Base-by-base conservation (phyloP, 1,140 invertebrate genomes). In the Hycleus phaleratus region DNA sequence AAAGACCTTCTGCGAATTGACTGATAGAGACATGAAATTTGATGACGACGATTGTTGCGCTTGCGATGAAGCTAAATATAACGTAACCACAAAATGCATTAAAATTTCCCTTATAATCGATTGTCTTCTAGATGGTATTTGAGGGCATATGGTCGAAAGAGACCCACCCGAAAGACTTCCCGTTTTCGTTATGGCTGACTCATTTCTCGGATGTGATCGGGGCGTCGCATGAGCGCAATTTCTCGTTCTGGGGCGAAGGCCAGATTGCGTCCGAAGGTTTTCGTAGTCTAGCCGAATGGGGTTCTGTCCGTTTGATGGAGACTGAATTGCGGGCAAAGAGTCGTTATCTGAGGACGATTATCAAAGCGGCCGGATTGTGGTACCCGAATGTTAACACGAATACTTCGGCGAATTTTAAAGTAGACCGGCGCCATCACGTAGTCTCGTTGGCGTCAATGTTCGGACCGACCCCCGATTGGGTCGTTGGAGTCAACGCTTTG, bases 121-220 rank as follows among this genome's bases (percentile, higher is more conserved):
- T 42, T 39, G 38, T 39, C 9, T 10, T 8, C 0, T 69, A 93
- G 90, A 74, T 93, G 71, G 85, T 88, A 40, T 97, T 99, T 74
- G 87, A 98, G 77, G 97, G 97, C 0, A 82, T 97, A 12, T 99
- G 97, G 97, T 95, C 94, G 0, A 85, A 90, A 53, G 81, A 87
- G 67, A 98, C 95, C 0, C 97, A 99, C 75, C 96, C 97, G 0
- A 97, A 94, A 77, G 91, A 98, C 72, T 99, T 92, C 75, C 97
- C 97, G 4, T 85, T 87, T 63, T 86, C 88, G 8, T 71, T 83
- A 12, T 94, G 90, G 86, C 75, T 97, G 60, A 94, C 95, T 0
- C 96, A 99, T 74, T 99, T 99, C 77, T 98, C 95, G 8, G 96
- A 99, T 75, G 82, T 99, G 25, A 92, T 99, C 62, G 97, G 97